These are phyloP conservation scores for Phenganax marumi DNA, from an alignment of 92 coral and sea anemone species.

Conservation along the genomic window DNA sequence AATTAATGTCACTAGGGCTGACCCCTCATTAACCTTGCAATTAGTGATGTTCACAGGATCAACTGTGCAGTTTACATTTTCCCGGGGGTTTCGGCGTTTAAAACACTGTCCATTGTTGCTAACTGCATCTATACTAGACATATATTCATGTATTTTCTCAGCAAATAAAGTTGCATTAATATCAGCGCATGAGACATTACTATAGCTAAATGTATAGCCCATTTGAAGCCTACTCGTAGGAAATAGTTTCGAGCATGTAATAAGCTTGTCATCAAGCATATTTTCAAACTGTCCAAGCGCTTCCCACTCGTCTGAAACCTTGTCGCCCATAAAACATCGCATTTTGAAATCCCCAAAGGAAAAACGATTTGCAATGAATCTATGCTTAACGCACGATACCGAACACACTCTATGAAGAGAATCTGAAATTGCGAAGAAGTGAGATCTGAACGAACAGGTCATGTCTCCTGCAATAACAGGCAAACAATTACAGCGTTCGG, in stretches of 20 bases:
- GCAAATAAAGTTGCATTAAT: neutral
- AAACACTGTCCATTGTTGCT: slow-evolving; percentile 16
- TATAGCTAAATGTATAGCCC: slow-evolving; percentile 12
- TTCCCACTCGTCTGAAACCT: neutral
- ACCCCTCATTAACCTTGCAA: neutral
- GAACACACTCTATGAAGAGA: neutral
- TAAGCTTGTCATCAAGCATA: neutral
- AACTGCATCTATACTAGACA: neutral
- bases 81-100: neutral
- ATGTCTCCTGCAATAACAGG: slow-evolving; percentile 10
- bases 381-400: neutral
- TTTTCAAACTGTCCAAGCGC: neutral
- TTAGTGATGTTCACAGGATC: slow-evolving; percentile 12
- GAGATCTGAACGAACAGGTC: neutral
- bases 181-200: slow-evolving; percentile 23
- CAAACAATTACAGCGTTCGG: slow-evolving; percentile 22
- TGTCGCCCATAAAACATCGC: slow-evolving; percentile 10
- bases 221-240: neutral
- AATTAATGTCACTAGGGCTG: slow-evolving; percentile 5
- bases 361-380: neutral
- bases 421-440: neutral
- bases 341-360: neutral
- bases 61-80: slow-evolving; percentile 18
- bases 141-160: slow-evolving; percentile 2
- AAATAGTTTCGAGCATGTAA: slow-evolving; percentile 7